Percentiles rank a stretch among this genome's conserved stretches.
Conservation (phyloP, 2,888 invertebrate species). For the Campoletis raptor region DNA sequence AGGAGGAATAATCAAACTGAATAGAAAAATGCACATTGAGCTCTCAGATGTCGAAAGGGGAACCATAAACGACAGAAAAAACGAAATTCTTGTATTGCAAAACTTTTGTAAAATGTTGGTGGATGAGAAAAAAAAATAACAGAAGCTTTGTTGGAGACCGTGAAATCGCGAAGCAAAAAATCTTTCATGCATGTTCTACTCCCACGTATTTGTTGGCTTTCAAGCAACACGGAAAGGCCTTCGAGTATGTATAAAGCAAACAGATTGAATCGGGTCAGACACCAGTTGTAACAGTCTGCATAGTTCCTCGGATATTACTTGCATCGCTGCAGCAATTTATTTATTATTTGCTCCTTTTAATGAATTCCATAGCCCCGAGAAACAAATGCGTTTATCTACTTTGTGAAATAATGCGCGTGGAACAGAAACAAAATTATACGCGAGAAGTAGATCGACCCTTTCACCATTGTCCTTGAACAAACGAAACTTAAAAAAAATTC, state of each 20-base stretch:
- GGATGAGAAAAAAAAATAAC: background rate
- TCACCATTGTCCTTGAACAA: constrained; percentile 57
- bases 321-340: constrained; percentile 35
- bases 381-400: constrained; percentile 41
- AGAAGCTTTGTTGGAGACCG: background rate
- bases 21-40: too few species aligned
- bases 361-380: constrained; percentile 26
- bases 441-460: constrained; percentile 54
- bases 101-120: constrained; percentile 2
- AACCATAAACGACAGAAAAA: background rate
- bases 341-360: constrained; percentile 45
- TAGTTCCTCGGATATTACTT: constrained; percentile 39
- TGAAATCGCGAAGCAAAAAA: constrained; percentile 34
- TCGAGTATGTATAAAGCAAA: constrained; percentile 73
- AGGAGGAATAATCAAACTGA: background rate
- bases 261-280: constrained; percentile 72
- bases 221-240: constrained; percentile 61
- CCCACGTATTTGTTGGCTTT: constrained; percentile 42
- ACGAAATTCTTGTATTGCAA: background rate
- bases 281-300: constrained; percentile 38
- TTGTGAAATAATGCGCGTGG: constrained; percentile 22
- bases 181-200: constrained; percentile 27
- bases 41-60: background rate
- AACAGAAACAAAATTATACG: constrained; percentile 39
- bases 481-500: constrained; percentile 9